These are phyloP conservation scores for Coluber constrictor DNA, from an alignment of 2,797 vertebrate genomes.

Conservation along the genomic window DNA sequence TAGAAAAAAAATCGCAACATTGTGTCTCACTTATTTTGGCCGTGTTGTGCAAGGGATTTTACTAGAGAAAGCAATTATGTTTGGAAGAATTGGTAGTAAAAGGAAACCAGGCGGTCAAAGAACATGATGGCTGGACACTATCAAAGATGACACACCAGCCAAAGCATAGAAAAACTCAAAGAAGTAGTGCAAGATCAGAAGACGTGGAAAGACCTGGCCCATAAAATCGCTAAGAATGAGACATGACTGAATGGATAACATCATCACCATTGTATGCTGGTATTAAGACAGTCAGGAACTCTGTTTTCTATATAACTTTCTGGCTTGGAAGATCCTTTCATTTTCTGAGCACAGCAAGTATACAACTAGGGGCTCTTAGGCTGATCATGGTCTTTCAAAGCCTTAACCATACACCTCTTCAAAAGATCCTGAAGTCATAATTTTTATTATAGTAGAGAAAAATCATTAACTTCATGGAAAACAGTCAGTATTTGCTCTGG, in stretches of 20 bases:
- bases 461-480: neutral
- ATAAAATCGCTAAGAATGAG: too few relatives aligned
- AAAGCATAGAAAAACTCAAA: too few relatives aligned
- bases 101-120: neutral
- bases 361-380: neutral
- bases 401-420: neutral
- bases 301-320: neutral
- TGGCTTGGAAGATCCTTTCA: neutral
- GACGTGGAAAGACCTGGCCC: too few relatives aligned
- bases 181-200: too few relatives aligned
- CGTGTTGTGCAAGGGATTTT: neutral
- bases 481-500: neutral
- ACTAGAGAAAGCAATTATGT: neutral
- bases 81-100: neutral
- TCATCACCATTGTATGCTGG: too few relatives aligned
- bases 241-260: too few relatives aligned
- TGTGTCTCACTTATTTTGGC: too few relatives aligned
- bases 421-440: neutral
- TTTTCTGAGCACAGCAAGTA: neutral
- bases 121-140: neutral
- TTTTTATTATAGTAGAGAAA: neutral
- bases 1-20: too few relatives aligned
- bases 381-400: neutral
- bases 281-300: neutral
- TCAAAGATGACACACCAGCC: too few relatives aligned